Evolutionary conservation across 2,113 vertebrate genomes (phyloP).

Genomic region (Vulpes vulpes): DNA sequence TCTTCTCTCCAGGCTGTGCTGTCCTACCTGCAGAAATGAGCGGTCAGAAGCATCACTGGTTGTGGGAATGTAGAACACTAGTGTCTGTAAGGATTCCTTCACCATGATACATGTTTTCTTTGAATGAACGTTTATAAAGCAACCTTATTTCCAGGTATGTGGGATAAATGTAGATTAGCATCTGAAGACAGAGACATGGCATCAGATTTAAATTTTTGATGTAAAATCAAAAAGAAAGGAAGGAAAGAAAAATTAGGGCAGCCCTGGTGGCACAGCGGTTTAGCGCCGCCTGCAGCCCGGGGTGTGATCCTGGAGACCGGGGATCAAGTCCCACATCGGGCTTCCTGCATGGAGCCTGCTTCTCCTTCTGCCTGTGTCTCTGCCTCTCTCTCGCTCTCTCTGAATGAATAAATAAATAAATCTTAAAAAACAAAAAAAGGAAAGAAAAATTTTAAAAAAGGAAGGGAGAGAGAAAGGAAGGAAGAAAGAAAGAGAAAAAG

Average conservation of each 20-base stretch:
- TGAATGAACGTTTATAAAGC: not conserved
- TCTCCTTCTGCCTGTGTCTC: no score
- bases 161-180: conserved; percentile 14
- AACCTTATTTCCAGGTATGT: not conserved
- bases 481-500: not conserved
- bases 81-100: not conserved
- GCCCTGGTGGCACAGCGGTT: no score
- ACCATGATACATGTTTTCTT: not conserved
- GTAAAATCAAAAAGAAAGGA: not conserved
- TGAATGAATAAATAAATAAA: no score
- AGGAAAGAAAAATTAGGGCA: not conserved
- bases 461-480: not conserved
- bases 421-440: not conserved
- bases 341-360: no score
- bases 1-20: not conserved
- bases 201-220: not conserved
- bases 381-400: no score
- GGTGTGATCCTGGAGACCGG: no score
- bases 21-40: no score
- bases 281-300: no score
- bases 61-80: not conserved
- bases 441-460: not conserved
- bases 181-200: not conserved
- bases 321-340: no score
- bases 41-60: not conserved